A percentile compares a stretch with the other conserved stretches of the same genome.
phyloP scores from a whole-genome alignment of 2,888 invertebrate species.

The Chaitophorus viminalis region DNA sequence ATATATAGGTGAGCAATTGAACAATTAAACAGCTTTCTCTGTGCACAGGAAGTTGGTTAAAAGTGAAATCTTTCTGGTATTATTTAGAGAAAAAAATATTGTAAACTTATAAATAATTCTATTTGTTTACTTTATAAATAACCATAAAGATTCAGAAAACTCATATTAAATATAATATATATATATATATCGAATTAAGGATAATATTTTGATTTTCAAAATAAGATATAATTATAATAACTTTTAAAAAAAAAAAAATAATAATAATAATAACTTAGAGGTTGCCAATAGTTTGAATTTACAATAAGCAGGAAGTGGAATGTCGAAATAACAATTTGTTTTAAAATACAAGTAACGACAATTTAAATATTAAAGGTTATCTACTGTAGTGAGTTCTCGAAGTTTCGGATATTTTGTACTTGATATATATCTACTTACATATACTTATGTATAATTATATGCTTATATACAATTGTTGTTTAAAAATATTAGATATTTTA shows the following conservation, averaged over 20 bases:
- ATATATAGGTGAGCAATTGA: neutral
- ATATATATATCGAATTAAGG: neutral
- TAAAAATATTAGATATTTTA: neutral
- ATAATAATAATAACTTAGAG: constrained; percentile 11
- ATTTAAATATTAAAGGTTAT: constrained; percentile 21
- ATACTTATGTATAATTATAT: neutral
- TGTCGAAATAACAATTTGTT: constrained; percentile 37
- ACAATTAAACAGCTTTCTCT: constrained; percentile 34
- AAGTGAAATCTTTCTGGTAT: constrained; percentile 52
- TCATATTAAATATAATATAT: neutral
- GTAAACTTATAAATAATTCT: neutral
- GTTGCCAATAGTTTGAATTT: neutral
- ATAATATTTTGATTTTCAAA: neutral
- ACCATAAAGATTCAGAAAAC: neutral
- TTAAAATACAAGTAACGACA: neutral
- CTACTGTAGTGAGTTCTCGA: neutral
- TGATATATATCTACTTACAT: neutral
- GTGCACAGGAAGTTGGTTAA: neutral
- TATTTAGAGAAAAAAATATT: neutral
- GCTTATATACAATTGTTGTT: neutral
- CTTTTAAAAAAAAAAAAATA: no score
- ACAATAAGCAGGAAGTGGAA: constrained; percentile 19
- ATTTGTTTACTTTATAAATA: neutral
- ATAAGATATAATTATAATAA: no score
- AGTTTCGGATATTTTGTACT: neutral